Percentiles rank a stretch among this genome's conserved stretches.
Conservation (phyloP, 2,113 vertebrate genomes). For the Odobenus rosmarus region DNA sequence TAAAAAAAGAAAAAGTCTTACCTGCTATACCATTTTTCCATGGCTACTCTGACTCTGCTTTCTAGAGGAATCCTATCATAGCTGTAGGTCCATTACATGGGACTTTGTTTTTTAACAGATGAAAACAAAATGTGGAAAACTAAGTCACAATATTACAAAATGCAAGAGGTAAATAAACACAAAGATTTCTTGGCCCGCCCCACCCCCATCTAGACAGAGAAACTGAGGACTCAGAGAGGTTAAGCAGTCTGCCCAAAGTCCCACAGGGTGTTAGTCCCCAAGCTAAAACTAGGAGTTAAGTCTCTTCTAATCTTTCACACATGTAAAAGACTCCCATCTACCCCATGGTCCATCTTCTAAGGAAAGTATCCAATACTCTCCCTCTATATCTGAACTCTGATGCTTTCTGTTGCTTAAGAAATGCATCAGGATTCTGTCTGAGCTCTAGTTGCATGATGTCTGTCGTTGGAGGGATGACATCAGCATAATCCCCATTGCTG, state of each 20-base stretch:
- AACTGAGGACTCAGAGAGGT: neutral
- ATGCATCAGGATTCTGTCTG: neutral
- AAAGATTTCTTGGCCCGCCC: neutral
- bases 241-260: neutral
- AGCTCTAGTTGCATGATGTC: neutral
- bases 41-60: neutral
- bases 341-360: neutral
- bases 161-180: neutral
- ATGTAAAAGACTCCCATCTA: neutral
- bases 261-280: neutral
- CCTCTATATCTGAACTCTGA: neutral
- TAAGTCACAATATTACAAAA: neutral
- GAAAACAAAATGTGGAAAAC: neutral
- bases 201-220: neutral
- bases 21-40: neutral
- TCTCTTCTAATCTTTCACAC: neutral
- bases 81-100: neutral
- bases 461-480: neutral
- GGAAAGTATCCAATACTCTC: neutral
- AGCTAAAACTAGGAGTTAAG: neutral
- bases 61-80: neutral
- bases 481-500: neutral
- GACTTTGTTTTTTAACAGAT: neutral
- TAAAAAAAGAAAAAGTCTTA: neutral
- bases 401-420: neutral